Conservation (phyloP, 2,888 invertebrate species). For the Metalampra italica region DNA sequence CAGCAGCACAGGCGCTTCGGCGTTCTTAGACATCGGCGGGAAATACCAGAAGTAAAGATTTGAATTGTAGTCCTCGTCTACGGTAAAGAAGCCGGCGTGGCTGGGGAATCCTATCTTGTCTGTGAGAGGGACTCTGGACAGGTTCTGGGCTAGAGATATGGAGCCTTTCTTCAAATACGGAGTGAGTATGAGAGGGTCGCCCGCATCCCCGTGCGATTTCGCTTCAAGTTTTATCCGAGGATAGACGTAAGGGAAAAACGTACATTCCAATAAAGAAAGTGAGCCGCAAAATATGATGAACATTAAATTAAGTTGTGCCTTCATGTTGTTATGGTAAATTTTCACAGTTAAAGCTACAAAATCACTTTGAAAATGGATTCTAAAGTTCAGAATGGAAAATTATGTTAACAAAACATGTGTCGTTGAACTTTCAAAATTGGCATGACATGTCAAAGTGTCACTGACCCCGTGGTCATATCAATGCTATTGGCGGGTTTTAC, state of each 20-base stretch:
- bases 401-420: not conserved
- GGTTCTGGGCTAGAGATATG: conserved; percentile 61
- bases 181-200: conserved; percentile 76
- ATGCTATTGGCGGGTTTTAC: no score
- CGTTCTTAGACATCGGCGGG: conserved; percentile 62
- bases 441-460: not conserved
- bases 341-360: not conserved
- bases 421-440: no score
- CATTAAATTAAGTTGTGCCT: not conserved
- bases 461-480: not conserved
- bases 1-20: conserved; percentile 66
- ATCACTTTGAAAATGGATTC: not conserved
- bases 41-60: conserved; percentile 84
- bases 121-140: conserved; percentile 53
- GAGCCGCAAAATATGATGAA: conserved; percentile 9
- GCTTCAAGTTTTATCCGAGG: conserved; percentile 48
- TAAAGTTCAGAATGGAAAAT: not conserved
- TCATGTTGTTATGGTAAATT: conserved; percentile 1
- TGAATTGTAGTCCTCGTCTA: conserved; percentile 74
- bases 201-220: conserved; percentile 30
- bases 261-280: conserved; percentile 14
- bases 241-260: conserved; percentile 48
- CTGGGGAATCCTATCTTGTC: conserved; percentile 64
- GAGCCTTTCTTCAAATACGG: conserved; percentile 75
- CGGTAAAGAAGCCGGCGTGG: conserved; percentile 81